Conservation (phyloP, 2,113 vertebrate genomes). For the Thamnaconus septentrionalis region DNA sequence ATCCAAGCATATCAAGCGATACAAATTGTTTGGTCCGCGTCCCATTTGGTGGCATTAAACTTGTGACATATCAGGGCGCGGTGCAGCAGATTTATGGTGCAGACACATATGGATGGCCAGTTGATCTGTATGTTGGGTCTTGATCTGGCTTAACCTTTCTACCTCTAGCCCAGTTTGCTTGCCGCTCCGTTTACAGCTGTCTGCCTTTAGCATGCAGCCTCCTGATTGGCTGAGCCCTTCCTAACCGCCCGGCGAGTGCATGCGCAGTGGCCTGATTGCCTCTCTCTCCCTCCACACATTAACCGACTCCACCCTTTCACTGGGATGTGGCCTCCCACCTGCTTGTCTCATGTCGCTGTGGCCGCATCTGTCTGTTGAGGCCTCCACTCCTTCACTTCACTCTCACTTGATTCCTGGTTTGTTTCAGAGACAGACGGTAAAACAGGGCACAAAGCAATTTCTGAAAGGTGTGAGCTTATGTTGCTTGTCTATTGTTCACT, state of each 20-base stretch:
- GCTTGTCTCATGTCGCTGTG: too few relatives aligned
- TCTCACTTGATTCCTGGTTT: background rate
- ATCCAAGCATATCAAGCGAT: too few relatives aligned
- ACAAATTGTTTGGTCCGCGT: background rate
- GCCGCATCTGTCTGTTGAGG: too few relatives aligned
- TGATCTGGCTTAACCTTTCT: slow-evolving; percentile 62
- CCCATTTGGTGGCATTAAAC: background rate
- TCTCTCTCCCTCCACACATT: slow-evolving; percentile 1
- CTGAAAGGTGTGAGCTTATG: too few relatives aligned
- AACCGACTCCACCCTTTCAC: background rate
- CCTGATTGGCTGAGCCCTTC: slow-evolving; percentile 45
- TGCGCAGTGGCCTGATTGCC: slow-evolving; percentile 4
- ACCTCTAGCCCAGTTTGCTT: slow-evolving; percentile 44
- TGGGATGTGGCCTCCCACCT: background rate
- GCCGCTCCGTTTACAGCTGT: slow-evolving; percentile 30
- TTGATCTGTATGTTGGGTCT: slow-evolving; percentile 37
- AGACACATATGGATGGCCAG: slow-evolving; percentile 28
- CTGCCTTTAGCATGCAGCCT: slow-evolving; percentile 8
- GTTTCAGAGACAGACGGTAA: background rate
- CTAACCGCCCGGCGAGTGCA: slow-evolving; percentile 15
- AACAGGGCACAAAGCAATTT: background rate
- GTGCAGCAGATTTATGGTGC: slow-evolving; percentile 19
- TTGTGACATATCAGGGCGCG: background rate
- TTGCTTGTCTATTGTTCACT: too few relatives aligned
- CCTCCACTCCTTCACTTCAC: too few relatives aligned